phyloP scores from a whole-genome alignment of 2,888 invertebrate species.

The Chrysina gloriosa region DNA sequence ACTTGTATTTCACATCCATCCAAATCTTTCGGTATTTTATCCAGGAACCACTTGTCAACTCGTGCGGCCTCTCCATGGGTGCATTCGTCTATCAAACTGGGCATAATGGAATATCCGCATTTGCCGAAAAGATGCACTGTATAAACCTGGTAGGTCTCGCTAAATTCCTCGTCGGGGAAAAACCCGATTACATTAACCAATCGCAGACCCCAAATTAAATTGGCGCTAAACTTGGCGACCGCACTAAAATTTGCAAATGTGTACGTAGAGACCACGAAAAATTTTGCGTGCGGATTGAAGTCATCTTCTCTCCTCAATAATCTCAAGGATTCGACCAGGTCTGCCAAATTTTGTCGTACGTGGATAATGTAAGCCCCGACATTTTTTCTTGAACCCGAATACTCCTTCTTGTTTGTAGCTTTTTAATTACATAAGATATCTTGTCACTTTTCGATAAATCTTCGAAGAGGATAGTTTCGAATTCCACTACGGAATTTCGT shows the following conservation, averaged over 20 bases:
- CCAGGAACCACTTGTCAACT: slow-evolving; percentile 49
- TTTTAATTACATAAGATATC: slow-evolving; percentile 48
- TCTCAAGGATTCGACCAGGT: slow-evolving; percentile 43
- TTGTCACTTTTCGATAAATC: slow-evolving; percentile 45
- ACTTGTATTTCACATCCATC: slow-evolving; percentile 57
- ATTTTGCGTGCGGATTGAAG: slow-evolving; percentile 52
- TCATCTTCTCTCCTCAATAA: slow-evolving; percentile 41
- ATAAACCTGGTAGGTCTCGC: slow-evolving; percentile 50
- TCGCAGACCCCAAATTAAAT: slow-evolving; percentile 47
- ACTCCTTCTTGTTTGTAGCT: neutral
- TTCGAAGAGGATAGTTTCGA: slow-evolving; percentile 46
- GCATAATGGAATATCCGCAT: slow-evolving; percentile 49
- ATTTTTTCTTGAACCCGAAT: slow-evolving; percentile 32
- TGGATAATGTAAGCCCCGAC: slow-evolving; percentile 49
- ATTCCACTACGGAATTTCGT: slow-evolving; percentile 36
- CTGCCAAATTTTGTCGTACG: slow-evolving; percentile 39
- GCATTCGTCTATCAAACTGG: slow-evolving; percentile 50
- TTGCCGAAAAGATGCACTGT: slow-evolving; percentile 55
- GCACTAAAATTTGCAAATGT: slow-evolving; percentile 44
- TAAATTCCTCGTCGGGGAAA: slow-evolving; percentile 46
- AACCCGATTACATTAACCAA: slow-evolving; percentile 54
- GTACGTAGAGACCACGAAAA: slow-evolving; percentile 51
- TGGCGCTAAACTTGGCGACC: slow-evolving; percentile 48
- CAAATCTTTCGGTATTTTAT: slow-evolving; percentile 56
- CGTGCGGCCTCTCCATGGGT: slow-evolving; percentile 46